Conservation (phyloP, 2,888 invertebrate genomes). For the Pogonocherus hispidulus region DNA sequence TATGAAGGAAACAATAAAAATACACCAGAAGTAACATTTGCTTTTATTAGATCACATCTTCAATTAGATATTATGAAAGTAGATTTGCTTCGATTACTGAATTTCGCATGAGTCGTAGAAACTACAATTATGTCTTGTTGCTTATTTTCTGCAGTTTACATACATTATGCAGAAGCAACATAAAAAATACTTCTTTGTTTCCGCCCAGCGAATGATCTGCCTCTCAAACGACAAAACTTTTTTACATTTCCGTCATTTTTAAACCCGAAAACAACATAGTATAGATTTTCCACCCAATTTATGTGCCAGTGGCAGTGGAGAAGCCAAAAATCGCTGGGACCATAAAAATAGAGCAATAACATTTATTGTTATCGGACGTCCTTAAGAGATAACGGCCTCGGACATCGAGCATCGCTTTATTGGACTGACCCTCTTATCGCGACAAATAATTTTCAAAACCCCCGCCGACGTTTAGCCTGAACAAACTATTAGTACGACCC, state of each 20-base stretch:
- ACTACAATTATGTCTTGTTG: too few relatives aligned
- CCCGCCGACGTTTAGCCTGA: constrained; percentile 15
- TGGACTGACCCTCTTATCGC: constrained; percentile 41
- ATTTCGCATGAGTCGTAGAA: too few relatives aligned
- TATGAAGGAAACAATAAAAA: too few relatives aligned
- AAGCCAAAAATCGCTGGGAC: constrained; percentile 41
- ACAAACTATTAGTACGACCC: constrained; percentile 12
- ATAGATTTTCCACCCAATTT: constrained; percentile 41
- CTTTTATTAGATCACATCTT: too few relatives aligned
- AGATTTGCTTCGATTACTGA: too few relatives aligned
- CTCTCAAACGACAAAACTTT: constrained; percentile 22
- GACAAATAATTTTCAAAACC: constrained; percentile 34
- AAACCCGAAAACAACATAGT: constrained; percentile 25
- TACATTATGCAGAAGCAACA: background rate
- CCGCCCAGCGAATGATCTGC: background rate
- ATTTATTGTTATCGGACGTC: constrained; percentile 49
- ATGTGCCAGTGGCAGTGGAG: constrained; percentile 29
- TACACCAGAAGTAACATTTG: too few relatives aligned
- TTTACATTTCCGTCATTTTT: constrained; percentile 19
- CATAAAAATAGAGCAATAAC: constrained; percentile 52
- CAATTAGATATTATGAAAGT: too few relatives aligned
- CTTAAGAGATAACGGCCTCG: constrained; percentile 45
- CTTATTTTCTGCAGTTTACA: background rate
- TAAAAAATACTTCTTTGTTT: background rate
- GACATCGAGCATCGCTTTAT: constrained; percentile 40